Conservation (phyloP, 2,797 vertebrate genomes). For the Prionace glauca region DNA sequence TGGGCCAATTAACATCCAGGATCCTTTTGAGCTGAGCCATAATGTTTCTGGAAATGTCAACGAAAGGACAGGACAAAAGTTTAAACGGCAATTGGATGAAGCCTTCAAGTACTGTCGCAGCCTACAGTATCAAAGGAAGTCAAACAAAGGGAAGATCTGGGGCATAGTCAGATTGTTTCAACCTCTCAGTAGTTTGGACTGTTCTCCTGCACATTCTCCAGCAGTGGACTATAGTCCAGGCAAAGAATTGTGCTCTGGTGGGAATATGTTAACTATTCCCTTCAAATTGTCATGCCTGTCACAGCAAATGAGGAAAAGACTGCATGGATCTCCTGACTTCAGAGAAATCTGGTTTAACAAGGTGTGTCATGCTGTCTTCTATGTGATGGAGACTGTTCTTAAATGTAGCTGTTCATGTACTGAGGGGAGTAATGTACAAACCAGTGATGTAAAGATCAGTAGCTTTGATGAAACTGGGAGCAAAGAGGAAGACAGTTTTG, state of each 20-base stretch:
- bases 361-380: conserved; percentile 54
- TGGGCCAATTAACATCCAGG: conserved; percentile 75
- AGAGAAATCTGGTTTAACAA: conserved; percentile 56
- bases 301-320: conserved; percentile 48
- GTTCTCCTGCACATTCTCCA: conserved; percentile 36
- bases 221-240: not conserved
- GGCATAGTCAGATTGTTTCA: conserved; percentile 75
- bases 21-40: conserved; percentile 85
- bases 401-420: conserved; percentile 50
- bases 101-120: conserved; percentile 80
- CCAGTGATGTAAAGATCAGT: conserved; percentile 16
- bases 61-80: conserved; percentile 59
- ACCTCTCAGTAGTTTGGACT: conserved; percentile 47
- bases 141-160: conserved; percentile 72
- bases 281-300: conserved; percentile 55
- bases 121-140: conserved; percentile 72
- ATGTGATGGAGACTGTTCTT: conserved; percentile 61
- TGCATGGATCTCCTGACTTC: conserved; percentile 54
- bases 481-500: conserved; percentile 43
- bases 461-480: conserved; percentile 43
- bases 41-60: conserved; percentile 81
- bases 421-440: not conserved
- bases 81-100: conserved; percentile 64
- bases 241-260: conserved; percentile 37
- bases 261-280: conserved; percentile 53